These are phyloP conservation scores for Pararge aegeria DNA, from an alignment of 1,140 invertebrate species.

Conservation along the genomic window DNA sequence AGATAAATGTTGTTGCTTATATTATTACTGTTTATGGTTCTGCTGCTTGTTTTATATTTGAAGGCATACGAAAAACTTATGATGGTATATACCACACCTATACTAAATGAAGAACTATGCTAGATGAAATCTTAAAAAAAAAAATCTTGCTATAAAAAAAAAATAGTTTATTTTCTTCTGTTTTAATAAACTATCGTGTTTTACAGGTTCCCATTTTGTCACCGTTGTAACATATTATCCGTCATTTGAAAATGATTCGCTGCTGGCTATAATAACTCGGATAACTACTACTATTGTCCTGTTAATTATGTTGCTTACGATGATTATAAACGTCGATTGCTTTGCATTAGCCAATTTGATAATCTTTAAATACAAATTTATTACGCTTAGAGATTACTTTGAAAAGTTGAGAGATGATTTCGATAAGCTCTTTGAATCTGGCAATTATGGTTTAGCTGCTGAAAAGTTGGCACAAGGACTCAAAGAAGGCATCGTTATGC, in stretches of 20 bases:
- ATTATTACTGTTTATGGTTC: conserved; percentile 50
- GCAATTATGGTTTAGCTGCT: conserved; percentile 33
- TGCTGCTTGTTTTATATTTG: conserved; percentile 47
- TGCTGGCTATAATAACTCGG: conserved; percentile 37
- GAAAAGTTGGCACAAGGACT: conserved; percentile 47
- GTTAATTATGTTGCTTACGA: conserved; percentile 46
- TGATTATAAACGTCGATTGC: conserved; percentile 53
- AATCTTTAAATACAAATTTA: conserved; percentile 67
- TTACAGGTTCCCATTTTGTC: conserved; percentile 60
- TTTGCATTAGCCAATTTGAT: conserved; percentile 56
- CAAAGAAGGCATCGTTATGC: conserved; percentile 61
- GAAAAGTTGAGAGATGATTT: conserved; percentile 46
- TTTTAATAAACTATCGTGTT: too few relatives aligned
- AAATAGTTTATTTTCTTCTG: too few relatives aligned
- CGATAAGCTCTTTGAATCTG: conserved; percentile 28
- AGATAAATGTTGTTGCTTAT: conserved; percentile 58
- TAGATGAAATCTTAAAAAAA: too few relatives aligned
- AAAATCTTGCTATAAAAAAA: too few relatives aligned
- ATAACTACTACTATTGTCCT: conserved; percentile 47
- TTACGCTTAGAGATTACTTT: conserved; percentile 59
- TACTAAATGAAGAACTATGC: too few relatives aligned
- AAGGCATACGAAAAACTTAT: conserved; percentile 52
- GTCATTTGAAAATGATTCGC: conserved; percentile 44
- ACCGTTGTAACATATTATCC: conserved; percentile 63
- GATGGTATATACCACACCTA: conserved; percentile 38